Conservation (phyloP, 2,888 invertebrate genomes). For the Diloba caeruleocephala region DNA sequence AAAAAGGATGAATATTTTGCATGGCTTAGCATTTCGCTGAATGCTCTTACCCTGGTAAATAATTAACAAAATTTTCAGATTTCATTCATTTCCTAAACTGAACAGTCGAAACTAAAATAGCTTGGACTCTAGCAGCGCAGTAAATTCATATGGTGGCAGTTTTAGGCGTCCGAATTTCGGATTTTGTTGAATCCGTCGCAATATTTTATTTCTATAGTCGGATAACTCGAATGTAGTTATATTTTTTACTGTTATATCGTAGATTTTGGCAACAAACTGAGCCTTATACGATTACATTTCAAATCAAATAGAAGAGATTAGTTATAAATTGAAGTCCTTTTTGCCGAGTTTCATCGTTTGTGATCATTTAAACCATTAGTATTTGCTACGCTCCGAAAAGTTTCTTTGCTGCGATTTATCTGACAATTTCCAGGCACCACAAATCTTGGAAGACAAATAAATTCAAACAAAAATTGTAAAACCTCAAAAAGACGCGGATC, state of each 20-base stretch:
- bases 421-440: too few relatives aligned
- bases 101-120: slow-evolving; percentile 22
- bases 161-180: slow-evolving; percentile 5
- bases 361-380: too few relatives aligned
- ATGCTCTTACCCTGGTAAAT: slow-evolving; percentile 16
- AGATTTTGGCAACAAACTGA: slow-evolving; percentile 27
- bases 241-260: slow-evolving; percentile 4
- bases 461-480: too few relatives aligned
- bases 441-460: too few relatives aligned
- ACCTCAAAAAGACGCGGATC: too few relatives aligned
- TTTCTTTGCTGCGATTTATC: too few relatives aligned
- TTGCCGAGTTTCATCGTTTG: too few relatives aligned
- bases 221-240: slow-evolving; percentile 15
- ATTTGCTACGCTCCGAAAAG: too few relatives aligned
- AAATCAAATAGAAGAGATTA: too few relatives aligned
- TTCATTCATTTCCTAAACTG: slow-evolving; percentile 25
- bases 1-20: slow-evolving; percentile 47
- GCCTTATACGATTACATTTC: too few relatives aligned
- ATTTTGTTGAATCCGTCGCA: slow-evolving; percentile 23
- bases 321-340: too few relatives aligned
- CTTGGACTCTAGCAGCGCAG: slow-evolving; percentile 4
- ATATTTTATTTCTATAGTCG: slow-evolving; percentile 30
- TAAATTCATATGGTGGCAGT: slow-evolving; percentile 28
- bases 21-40: slow-evolving; percentile 17
- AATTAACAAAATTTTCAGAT: slow-evolving; percentile 44